phyloP scores from a whole-genome alignment of 2,113 vertebrate genomes.

The Panthera uncia region DNA sequence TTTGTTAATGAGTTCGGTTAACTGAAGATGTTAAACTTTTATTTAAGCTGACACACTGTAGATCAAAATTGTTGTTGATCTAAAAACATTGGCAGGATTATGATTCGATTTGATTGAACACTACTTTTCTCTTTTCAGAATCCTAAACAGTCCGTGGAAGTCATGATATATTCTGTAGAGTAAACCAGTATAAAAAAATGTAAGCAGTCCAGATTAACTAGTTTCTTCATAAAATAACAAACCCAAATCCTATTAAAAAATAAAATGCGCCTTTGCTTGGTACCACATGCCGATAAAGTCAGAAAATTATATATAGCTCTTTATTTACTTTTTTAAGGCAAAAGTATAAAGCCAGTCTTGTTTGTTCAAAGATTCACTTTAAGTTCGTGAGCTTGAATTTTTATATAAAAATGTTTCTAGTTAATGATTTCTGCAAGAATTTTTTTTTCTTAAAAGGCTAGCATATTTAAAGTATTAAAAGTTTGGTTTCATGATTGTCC shows the following conservation, averaged over 20 bases:
- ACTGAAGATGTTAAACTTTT: not conserved
- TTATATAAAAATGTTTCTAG: not conserved
- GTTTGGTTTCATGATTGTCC: not conserved
- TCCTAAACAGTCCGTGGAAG: not conserved
- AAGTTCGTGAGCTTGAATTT: not conserved
- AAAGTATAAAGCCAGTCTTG: not conserved
- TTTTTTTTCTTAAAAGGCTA: not conserved
- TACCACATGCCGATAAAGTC: not conserved
- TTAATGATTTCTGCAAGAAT: not conserved
- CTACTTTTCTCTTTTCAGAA: not conserved
- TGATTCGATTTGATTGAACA: not conserved
- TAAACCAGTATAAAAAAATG: not conserved
- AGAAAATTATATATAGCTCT: not conserved
- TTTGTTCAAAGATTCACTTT: not conserved
- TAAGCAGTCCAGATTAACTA: not conserved
- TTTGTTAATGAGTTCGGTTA: not conserved
- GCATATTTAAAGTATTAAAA: not conserved
- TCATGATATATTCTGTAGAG: not conserved
- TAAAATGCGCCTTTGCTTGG: not conserved
- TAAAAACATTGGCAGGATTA: not conserved
- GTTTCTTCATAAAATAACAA: slow-evolving; percentile 3
- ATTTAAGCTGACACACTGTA: not conserved
- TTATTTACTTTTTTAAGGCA: not conserved
- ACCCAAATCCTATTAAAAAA: not conserved
- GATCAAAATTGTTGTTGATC: not conserved